Evolutionary conservation across 2,113 vertebrate species (phyloP), one percentile per base, ranked within the genome.

Genomic region (Cyprinodon variegatus): DNA sequence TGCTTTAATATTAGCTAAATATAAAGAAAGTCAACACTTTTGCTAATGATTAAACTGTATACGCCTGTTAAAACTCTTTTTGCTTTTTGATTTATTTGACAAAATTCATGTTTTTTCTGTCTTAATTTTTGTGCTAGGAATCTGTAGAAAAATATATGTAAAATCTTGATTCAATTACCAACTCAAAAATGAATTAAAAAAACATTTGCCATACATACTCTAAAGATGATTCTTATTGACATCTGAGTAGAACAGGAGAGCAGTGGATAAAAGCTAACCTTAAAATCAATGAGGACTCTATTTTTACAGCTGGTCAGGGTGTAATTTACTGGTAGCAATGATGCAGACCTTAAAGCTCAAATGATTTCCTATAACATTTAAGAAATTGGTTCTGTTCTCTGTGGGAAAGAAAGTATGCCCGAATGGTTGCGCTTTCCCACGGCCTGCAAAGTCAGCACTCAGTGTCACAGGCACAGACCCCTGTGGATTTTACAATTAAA

Each of bases 381-480:
- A 86, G 69, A 76, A 65, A 69, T 80, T 92, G 91, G 90, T 92
- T 89, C 82, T 87, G 82, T 79, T 85, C 91, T 90, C 86, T 65
- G 50, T 72, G 50, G 85, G 90, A 84, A 81, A 70, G 65, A 91
- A 90, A 91, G 87, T 75, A 71, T 87, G 88, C 81, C 81, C 78
- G 40, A 83, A 78, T 78, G 48, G 85, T 83, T 90, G 88, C 82
- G 73, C 89, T 89, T 94, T 94, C 94, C 93, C 94, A 94, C 93
- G 91, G 91, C 90, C 92, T 79, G 72, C 46, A 61, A 75, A 91
- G 89, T 91, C 91, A 91, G 84, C 82, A 78, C 89, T 92, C 87
- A 86, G 88, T 80, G 70, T 72, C 76, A 85, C 22, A 36, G 75
- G 73, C 85, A 43, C 53, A 71, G 20, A 74, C 70, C n/a, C 1